Evolutionary conservation across 2,888 invertebrate species (phyloP), one percentile per base, ranked within the genome.

Genomic region (Volucella zonaria): DNA sequence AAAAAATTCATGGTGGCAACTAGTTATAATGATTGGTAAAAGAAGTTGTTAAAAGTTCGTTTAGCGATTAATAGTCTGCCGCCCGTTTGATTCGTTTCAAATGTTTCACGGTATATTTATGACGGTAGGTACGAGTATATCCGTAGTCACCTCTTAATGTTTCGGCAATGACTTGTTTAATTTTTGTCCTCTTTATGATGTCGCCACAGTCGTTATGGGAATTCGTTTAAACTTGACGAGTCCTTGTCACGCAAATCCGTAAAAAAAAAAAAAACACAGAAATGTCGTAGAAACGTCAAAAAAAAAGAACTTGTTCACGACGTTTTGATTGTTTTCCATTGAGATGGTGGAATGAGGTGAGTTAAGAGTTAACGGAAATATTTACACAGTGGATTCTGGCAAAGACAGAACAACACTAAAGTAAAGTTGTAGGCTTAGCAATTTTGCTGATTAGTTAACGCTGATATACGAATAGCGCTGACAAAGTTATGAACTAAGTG

Each of bases 371-470:
- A 47, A 47, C 31, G 31, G 23, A 61, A 61, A 43, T 61, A 47
- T 47, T 31, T 18, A 8, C 45, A 23, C 61, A 23, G 43, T 43
- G 23, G 42, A 45, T n/a, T 6, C 31, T 31, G 31, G 31, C 6
- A 31, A 31, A 31, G 31, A 31, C 31, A 31, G 31, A 31, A 6
- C 4, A 31, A 31, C 6, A 31, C 31, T 31, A 6, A 31, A 31
- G 31, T 31, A 31, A 31, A 31, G 31, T 31, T 31, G 42, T 51
- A 59, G 62, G 38, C 54, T 70, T 54, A 61, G 54, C 54, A 70
- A 70, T 59, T 70, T 70, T 12, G 14, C 61, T 62, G 62, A 77
- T 77, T 77, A 70, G 61, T 77, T 61, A 15, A 18, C 15, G 61
- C 61, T 40, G 62, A 61, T 70, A 68, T 54, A 6, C 31, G 31